phyloP scores from a whole-genome alignment of 2,888 invertebrate genomes.

The Tuta absoluta region DNA sequence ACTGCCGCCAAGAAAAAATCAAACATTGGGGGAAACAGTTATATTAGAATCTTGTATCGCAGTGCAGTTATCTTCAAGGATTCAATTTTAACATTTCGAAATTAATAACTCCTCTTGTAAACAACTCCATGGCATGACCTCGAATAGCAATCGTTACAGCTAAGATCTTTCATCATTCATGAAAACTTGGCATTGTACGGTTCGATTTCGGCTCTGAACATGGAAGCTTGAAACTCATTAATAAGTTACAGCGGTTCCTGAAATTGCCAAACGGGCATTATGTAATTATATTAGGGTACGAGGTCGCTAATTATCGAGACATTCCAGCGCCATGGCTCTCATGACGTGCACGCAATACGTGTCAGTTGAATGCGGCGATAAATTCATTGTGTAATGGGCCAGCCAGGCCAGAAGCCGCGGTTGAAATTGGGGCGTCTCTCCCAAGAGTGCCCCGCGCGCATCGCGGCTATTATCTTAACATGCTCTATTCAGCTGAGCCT shows the following conservation, averaged over 20 bases:
- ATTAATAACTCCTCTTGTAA: neutral
- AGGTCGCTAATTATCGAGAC: constrained; percentile 53
- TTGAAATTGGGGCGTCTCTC: constrained; percentile 76
- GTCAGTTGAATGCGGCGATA: constrained; percentile 72
- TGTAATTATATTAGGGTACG: constrained; percentile 34
- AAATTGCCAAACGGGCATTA: constrained; percentile 14
- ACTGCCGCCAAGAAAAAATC: constrained; percentile 26
- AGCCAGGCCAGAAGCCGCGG: constrained; percentile 45
- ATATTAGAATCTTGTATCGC: constrained; percentile 21
- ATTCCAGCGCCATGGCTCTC: constrained; percentile 53
- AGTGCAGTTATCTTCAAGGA: constrained; percentile 26
- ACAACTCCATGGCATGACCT: constrained; percentile 7
- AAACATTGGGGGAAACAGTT: constrained; percentile 1
- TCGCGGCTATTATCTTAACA: constrained; percentile 60
- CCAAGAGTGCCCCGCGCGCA: constrained; percentile 72
- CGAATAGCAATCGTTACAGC: neutral
- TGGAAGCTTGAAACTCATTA: neutral
- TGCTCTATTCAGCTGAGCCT: constrained; percentile 51
- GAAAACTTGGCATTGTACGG: neutral
- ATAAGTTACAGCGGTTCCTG: too few species aligned
- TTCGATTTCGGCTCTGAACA: neutral
- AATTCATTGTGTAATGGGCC: constrained; percentile 77
- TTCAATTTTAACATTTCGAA: neutral
- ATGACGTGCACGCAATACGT: constrained; percentile 72
- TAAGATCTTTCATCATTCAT: neutral